A percentile compares a stretch with the other conserved stretches of the same genome.
Evolutionary conservation across 2,797 vertebrate genomes (phyloP).

Genomic region (Coregonus suidteri): DNA sequence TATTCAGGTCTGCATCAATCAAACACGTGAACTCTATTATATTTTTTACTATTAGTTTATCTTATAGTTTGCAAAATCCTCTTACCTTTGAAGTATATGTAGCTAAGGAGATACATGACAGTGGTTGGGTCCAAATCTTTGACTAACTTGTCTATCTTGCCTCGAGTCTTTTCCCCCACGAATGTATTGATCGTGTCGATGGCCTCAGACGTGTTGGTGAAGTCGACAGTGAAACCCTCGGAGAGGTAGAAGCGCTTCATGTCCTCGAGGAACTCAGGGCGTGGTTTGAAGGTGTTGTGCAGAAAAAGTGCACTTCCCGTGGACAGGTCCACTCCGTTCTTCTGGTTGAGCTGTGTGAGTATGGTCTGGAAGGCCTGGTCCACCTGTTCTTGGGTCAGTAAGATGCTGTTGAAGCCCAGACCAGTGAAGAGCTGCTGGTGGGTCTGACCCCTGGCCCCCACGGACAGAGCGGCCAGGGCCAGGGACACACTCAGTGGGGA

Average conservation of each 20-base stretch:
- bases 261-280: constrained; percentile 72
- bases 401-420: constrained; percentile 75
- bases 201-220: constrained; percentile 67
- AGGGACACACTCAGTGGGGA: constrained; percentile 85
- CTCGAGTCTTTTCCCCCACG: constrained; percentile 80
- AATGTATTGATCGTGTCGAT: constrained; percentile 81
- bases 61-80: neutral
- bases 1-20: neutral
- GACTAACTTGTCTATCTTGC: constrained; percentile 83
- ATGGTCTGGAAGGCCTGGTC: constrained; percentile 78
- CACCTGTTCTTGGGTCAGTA: constrained; percentile 68
- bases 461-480: constrained; percentile 82
- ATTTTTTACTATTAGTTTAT: neutral
- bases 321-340: constrained; percentile 54
- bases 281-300: constrained; percentile 66
- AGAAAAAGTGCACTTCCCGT: constrained; percentile 82
- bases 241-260: constrained; percentile 78
- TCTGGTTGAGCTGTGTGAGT: constrained; percentile 61
- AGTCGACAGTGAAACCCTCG: constrained; percentile 78
- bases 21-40: neutral
- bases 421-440: constrained; percentile 80
- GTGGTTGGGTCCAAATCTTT: constrained; percentile 71
- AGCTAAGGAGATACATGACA: constrained; percentile 85
- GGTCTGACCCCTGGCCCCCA: constrained; percentile 84
- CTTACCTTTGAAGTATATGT: constrained; percentile 89